These are phyloP conservation scores for Drosophila mulleri DNA, from an alignment of 2,888 invertebrate species.

Conservation along the genomic window DNA sequence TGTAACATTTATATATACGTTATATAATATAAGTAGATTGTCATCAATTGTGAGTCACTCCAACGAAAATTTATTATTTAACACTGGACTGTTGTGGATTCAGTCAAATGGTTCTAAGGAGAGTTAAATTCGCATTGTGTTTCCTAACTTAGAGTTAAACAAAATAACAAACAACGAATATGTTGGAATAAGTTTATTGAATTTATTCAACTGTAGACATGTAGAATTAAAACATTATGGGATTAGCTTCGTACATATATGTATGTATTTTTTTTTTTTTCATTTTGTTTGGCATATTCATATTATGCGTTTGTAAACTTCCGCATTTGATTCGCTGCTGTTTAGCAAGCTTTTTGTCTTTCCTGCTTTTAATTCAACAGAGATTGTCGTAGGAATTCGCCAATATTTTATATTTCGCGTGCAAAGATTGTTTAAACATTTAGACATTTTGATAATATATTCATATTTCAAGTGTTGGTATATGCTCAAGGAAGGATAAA, in stretches of 20 bases:
- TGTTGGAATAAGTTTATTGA: conserved; percentile 17
- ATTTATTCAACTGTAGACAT: conserved; percentile 1
- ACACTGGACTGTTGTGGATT: no score
- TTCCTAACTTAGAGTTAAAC: background rate
- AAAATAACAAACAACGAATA: background rate
- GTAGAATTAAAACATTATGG: conserved; percentile 16
- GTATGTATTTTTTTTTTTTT: no score
- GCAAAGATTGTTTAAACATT: background rate
- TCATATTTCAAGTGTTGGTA: background rate
- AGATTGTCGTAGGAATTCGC: background rate
- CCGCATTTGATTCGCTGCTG: background rate
- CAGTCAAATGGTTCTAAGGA: no score
- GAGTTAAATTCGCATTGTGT: background rate
- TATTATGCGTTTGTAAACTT: background rate
- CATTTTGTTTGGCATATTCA: background rate
- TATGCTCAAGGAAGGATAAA: background rate
- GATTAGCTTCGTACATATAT: background rate
- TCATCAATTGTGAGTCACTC: background rate
- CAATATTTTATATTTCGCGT: background rate
- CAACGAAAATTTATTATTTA: background rate
- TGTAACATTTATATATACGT: conserved; percentile 44
- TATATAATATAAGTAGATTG: background rate
- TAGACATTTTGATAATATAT: background rate
- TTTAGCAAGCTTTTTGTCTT: background rate
- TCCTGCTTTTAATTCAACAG: background rate